Percentiles rank a stretch among this genome's conserved stretches.
Conservation (phyloP, 1,140 invertebrate species). For the Prorops nasuta region DNA sequence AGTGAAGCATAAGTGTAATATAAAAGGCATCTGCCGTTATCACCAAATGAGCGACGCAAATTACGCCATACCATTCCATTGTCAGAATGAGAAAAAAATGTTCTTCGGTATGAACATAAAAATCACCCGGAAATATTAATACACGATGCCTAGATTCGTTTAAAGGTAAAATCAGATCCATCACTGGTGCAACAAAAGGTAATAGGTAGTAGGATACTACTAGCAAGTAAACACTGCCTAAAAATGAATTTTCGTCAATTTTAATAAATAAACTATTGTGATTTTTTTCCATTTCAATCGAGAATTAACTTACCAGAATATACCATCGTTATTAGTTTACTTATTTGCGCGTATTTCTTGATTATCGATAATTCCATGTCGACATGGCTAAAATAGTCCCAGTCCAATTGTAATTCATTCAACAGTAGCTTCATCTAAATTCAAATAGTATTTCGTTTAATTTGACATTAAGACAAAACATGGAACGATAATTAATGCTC, state of each 20-base stretch:
- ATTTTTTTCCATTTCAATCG: not conserved
- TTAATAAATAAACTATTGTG: too few relatives aligned
- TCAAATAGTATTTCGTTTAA: too few relatives aligned
- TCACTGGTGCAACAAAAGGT: too few relatives aligned
- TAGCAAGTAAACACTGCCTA: not conserved
- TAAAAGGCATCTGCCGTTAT: not conserved
- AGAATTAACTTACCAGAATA: not conserved
- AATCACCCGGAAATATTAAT: not conserved
- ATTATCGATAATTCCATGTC: too few relatives aligned
- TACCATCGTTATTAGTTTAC: not conserved
- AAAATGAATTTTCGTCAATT: too few relatives aligned
- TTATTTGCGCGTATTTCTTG: not conserved
- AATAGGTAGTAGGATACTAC: too few relatives aligned
- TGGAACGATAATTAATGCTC: too few relatives aligned
- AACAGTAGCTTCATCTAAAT: too few relatives aligned
- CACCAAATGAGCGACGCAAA: not conserved
- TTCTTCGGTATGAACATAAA: not conserved
- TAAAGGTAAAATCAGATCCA: not conserved
- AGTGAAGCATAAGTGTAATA: not conserved
- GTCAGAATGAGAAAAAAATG: not conserved
- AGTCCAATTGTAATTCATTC: too few relatives aligned
- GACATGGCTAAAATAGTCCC: too few relatives aligned
- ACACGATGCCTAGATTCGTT: not conserved
- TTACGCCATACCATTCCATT: not conserved
- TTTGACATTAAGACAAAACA: too few relatives aligned